A percentile compares a stretch with the other conserved stretches of the same genome.
Evolutionary conservation across 1,140 invertebrate species (phyloP).

Genomic region (Magallana angulata): DNA sequence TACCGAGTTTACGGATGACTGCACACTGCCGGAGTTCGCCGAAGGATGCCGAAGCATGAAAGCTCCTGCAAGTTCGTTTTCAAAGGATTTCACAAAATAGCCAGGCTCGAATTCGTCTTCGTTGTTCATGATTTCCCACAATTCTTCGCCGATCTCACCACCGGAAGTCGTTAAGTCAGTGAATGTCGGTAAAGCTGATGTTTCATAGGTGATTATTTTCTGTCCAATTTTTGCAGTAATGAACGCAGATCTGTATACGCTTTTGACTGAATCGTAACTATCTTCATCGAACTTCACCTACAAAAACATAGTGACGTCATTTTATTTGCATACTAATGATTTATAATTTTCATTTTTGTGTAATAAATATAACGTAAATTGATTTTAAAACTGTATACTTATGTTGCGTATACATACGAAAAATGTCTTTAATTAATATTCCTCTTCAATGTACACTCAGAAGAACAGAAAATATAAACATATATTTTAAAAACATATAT

Average conservation of each 20-base stretch:
- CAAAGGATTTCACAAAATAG: conserved; percentile 36
- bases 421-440: too few species aligned
- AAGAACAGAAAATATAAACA: too few species aligned
- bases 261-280: neutral
- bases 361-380: too few species aligned
- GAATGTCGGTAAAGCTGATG: conserved; percentile 35
- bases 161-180: conserved; percentile 37
- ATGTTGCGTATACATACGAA: too few species aligned
- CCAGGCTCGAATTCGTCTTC: conserved; percentile 39
- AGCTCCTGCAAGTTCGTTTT: neutral
- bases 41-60: neutral
- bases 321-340: neutral
- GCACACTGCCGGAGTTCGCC: neutral
- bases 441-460: too few species aligned
- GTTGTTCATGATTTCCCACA: conserved; percentile 40
- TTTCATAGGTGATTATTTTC: conserved; percentile 36
- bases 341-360: neutral
- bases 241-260: conserved; percentile 11
- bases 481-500: too few species aligned
- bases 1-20: neutral
- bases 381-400: too few species aligned
- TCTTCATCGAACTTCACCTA: conserved; percentile 44
- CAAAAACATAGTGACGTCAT: neutral
- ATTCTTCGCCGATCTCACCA: conserved; percentile 43
- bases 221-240: conserved; percentile 42